Evolutionary conservation across 2,113 vertebrate species (phyloP).

Genomic region (Ptychochromis oligacanthus): DNA sequence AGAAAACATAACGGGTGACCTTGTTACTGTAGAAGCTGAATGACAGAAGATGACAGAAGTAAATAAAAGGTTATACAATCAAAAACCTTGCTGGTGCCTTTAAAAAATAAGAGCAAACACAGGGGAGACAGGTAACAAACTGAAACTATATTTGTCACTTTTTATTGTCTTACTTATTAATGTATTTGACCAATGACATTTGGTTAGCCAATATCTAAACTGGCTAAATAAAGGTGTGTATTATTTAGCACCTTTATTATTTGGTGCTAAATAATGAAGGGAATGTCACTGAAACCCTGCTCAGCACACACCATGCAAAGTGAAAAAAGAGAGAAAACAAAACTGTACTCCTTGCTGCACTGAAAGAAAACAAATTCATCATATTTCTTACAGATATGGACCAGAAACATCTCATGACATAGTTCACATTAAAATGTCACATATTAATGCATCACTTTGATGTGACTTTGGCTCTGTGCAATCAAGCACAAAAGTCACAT

Average conservation of each 20-base stretch:
- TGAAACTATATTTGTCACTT: not conserved
- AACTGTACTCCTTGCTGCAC: not conserved
- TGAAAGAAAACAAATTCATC: not conserved
- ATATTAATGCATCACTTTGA: not conserved
- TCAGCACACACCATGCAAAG: not conserved
- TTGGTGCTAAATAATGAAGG: slow-evolving; percentile 2
- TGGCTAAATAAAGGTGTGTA: too few species aligned
- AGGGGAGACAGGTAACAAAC: not conserved
- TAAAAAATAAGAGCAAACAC: not conserved
- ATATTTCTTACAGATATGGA: not conserved
- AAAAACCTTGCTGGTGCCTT: not conserved
- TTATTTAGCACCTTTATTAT: too few species aligned
- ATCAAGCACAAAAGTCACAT: slow-evolving; percentile 7
- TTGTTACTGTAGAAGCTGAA: slow-evolving; percentile 21
- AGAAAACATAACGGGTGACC: slow-evolving; percentile 16
- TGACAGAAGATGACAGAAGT: slow-evolving; percentile 10
- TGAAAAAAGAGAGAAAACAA: not conserved
- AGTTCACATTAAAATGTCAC: not conserved
- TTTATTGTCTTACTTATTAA: not conserved
- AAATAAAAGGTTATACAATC: not conserved
- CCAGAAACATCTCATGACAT: not conserved
- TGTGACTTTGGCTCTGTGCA: not conserved
- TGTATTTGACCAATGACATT: not conserved
- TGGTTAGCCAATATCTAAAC: not conserved
- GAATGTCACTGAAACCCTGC: not conserved